Evolutionary conservation across 2,888 invertebrate genomes (phyloP), one percentile per base, ranked within the genome.

Genomic region (Deilephila elpenor): DNA sequence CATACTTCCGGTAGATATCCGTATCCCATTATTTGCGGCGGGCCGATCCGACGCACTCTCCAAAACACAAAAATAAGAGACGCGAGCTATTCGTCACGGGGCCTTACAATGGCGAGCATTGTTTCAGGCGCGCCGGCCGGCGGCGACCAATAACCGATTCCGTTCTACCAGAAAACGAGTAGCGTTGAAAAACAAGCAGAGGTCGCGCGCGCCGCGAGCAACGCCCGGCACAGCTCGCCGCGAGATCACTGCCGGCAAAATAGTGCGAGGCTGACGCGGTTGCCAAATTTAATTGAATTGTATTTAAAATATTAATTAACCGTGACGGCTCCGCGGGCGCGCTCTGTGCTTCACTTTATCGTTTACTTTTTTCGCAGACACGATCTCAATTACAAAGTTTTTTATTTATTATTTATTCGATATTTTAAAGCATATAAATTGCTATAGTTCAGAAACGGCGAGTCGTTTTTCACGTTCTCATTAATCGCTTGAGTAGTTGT

Each of bases 401-500:
- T 92, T 89, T 85, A 83, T 84, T 81, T 83, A 82, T 80, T 82
- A 85, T 86, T 91, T 89, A 89, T 89, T 87, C 85, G 87, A 88
- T 90, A 90, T 90, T 91, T 91, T 86, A 89, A 89, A 88, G 88
- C 86, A 85, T 86, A 91, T 90, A 90, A 90, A 91, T 92, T 90
- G 88, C 85, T 87, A 86, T 89, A 89, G 87, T 89, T 88, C 89
- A 84, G 84, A 87, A 89, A 88, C 83, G 82, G 81, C 84, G 89
- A 83, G 85, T 92, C 90, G 88, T 86, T 89, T 92, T 93, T 92
- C 92, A 88, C 89, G 92, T 91, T 93, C 91, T 91, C 89, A 93
- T 94, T 93, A 93, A 89, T 83, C 93, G 94, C 84, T 93, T 90
- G 91, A 93, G 86, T 92, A 90, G 92, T 87, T 91, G 92, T 86